These are phyloP conservation scores for Bombus consobrinus DNA, from an alignment of 1,140 invertebrate genomes.

Conservation along the genomic window DNA sequence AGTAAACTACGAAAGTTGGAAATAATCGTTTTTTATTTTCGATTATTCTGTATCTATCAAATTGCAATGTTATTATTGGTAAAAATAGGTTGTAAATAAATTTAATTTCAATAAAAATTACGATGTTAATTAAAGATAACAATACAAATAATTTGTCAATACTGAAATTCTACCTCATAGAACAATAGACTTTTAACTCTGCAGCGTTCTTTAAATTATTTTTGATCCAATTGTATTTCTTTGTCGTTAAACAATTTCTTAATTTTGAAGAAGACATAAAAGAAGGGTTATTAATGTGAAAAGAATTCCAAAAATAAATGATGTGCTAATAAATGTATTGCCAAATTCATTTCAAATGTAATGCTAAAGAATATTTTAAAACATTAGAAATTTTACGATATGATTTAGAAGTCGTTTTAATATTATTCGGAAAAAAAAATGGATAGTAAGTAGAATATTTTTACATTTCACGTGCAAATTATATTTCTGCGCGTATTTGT, in stretches of 20 bases:
- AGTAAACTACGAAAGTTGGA: constrained; percentile 64
- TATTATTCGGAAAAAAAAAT: not conserved
- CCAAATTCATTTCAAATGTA: not conserved
- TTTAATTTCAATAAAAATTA: not conserved
- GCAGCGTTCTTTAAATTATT: not conserved
- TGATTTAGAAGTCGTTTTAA: not conserved
- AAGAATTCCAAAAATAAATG: no score
- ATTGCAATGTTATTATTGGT: not conserved
- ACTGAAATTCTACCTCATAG: not conserved
- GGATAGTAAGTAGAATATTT: not conserved
- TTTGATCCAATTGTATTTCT: not conserved
- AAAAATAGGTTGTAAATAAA: not conserved
- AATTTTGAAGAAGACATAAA: not conserved
- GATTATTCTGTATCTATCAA: not conserved
- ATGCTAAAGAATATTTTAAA: no score
- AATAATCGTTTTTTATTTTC: not conserved
- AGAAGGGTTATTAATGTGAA: not conserved
- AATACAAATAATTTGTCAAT: no score
- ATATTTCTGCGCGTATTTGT: not conserved
- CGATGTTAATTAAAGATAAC: not conserved
- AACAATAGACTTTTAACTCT: not conserved
- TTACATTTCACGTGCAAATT: not conserved
- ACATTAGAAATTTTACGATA: no score
- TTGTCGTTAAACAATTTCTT: not conserved
- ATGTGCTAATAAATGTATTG: not conserved